Percentiles rank a stretch among this genome's conserved stretches.
Conservation (phyloP, 2,797 vertebrate species). For the Coregonus ussuriensis region DNA sequence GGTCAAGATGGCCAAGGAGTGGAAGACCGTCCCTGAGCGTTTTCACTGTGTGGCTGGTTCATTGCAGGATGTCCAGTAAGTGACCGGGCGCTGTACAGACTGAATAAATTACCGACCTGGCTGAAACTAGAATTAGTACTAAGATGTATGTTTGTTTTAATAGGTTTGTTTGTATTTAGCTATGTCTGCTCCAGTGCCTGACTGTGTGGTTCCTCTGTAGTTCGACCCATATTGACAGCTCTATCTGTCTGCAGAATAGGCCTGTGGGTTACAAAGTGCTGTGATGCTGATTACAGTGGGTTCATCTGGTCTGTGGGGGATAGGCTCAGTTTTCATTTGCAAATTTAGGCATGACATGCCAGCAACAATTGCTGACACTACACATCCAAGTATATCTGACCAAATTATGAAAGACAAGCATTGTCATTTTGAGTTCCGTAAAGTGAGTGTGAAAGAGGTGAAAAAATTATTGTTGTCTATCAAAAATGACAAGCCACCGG, state of each 20-base stretch:
- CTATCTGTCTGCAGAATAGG: conserved; percentile 4
- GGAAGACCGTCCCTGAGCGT: conserved; percentile 95
- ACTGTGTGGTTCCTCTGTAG: background rate
- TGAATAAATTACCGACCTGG: background rate
- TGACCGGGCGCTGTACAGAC: conserved; percentile 33
- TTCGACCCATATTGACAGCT: background rate
- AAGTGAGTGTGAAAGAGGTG: no score
- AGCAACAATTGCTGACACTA: no score
- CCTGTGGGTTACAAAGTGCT: conserved; percentile 9
- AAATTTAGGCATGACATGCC: no score
- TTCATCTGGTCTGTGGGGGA: conserved; percentile 15
- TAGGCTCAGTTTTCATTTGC: background rate
- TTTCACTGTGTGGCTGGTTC: conserved; percentile 97
- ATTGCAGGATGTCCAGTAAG: conserved; percentile 91
- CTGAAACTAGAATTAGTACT: background rate
- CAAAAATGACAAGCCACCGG: no score
- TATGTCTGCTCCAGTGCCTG: background rate
- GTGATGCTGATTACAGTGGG: conserved; percentile 36
- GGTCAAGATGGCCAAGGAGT: conserved; percentile 97
- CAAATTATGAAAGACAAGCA: no score
- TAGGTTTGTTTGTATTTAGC: no score
- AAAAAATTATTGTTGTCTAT: no score
- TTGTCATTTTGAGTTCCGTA: no score
- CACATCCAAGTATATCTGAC: no score
- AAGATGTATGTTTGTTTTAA: background rate